Base-by-base conservation (phyloP, 2,113 vertebrate genomes). In the Zosterops hypoxanthus region DNA sequence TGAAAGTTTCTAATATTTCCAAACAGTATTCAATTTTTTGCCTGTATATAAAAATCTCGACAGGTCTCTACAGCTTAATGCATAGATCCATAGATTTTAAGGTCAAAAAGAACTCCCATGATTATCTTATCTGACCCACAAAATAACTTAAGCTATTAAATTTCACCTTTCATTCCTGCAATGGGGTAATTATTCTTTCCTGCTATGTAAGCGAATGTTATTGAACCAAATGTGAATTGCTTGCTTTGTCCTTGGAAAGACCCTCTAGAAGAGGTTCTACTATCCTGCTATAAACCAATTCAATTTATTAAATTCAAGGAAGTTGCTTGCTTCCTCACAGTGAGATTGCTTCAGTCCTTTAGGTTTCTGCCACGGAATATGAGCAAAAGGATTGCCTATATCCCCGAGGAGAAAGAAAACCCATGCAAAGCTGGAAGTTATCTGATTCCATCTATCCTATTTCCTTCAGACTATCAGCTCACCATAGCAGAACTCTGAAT, bases 211-310 rank as follows among this genome's bases (percentile, higher is more conserved):
- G 59, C 2, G 7, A 69, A 86, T 46, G 46, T 24, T 88, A 47
- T 76, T 92, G 49, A 90, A 47, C 53, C 39, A 87, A 94, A 94
- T 65, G 23, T 72, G 64, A 81, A 78, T 90, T 91, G 14, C 59
- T 90, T 61, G 33, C 41, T 79, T 94, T 95, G 87, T 86, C 84
- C 87, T 95, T 95, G 91, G 73, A 92, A 95, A 92, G 63, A 82
- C 36, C 61, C 36, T 76, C 49, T 85, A 89, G 47, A 94, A 89
- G 86, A 90, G 55, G 25, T 70, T 71, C 34, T 88, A 20, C 61
- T 82, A 42, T 31, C n/a, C 25, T 72, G 12, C 41, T 63, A 57
- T 61, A 92, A 92, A 85, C 70, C 14, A 71, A 47, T 70, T 56
- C 34, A 56, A 78, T 77, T 73, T 82, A 79, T 63, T 91, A 76